Conservation (phyloP, 2,113 vertebrate species). For the Upupa epops region DNA sequence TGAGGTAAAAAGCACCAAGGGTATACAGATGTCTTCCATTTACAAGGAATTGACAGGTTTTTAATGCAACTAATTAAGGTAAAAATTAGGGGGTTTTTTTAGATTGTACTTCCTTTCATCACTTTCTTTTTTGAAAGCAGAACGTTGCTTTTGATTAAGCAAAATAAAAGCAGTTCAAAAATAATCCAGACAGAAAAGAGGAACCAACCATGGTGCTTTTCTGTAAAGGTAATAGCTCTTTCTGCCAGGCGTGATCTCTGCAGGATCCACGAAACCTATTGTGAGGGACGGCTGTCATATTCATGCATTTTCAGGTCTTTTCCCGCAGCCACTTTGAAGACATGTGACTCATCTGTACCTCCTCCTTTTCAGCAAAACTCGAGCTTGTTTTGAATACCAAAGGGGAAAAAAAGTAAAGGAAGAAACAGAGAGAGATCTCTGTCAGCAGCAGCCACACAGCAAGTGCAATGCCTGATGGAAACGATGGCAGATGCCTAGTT, state of each 20-base stretch:
- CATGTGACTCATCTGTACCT: conserved; percentile 35
- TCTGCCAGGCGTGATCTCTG: not conserved
- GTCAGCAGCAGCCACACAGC: conserved; percentile 51
- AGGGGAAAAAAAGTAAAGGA: not conserved
- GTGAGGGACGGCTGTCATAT: conserved; percentile 17
- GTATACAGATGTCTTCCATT: not conserved
- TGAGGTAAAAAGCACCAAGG: not conserved
- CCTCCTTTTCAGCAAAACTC: conserved; percentile 23
- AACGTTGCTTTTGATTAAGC: not conserved
- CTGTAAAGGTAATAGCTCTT: not conserved
- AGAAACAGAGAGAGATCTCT: conserved; percentile 43
- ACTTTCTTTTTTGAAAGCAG: not conserved
- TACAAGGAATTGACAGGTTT: not conserved
- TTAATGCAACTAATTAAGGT: not conserved
- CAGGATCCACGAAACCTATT: not conserved
- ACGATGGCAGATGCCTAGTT: not conserved
- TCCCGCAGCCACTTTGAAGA: conserved; percentile 46
- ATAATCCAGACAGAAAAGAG: not conserved
- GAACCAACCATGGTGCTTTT: not conserved
- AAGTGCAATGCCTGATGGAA: conserved; percentile 32
- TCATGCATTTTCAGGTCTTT: conserved; percentile 8
- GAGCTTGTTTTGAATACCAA: conserved; percentile 53
- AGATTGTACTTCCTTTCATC: not conserved
- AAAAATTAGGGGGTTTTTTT: not conserved
- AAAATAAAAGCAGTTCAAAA: not conserved